phyloP scores from a whole-genome alignment of 2,113 vertebrate species.

The Seriola quinqueradiata region DNA sequence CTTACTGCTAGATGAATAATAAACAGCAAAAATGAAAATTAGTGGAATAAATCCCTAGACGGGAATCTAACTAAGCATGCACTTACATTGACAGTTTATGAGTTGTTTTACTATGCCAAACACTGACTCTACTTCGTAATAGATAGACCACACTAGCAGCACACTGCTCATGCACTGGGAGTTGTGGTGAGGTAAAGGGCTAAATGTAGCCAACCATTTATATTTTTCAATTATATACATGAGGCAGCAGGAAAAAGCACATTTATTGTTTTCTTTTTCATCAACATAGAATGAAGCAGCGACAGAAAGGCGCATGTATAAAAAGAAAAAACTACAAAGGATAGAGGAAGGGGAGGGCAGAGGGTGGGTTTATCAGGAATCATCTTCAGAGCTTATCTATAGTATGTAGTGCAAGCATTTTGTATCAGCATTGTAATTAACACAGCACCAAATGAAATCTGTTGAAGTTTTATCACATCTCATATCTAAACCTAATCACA shows the following conservation, averaged over 20 bases:
- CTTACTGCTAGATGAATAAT: constrained; percentile 5
- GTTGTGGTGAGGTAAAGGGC: constrained; percentile 7
- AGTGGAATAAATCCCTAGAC: neutral
- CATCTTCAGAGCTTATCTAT: constrained; percentile 15
- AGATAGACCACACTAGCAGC: constrained; percentile 4
- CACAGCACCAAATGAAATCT: neutral
- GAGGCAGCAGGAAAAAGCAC: neutral
- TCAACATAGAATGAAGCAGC: constrained; percentile 35
- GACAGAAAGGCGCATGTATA: neutral
- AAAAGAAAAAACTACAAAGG: neutral
- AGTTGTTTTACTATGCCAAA: constrained; percentile 20
- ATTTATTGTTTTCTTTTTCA: constrained; percentile 20
- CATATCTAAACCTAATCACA: neutral
- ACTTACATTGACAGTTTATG: neutral
- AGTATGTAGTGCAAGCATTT: neutral
- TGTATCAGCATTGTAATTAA: neutral
- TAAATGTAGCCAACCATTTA: neutral
- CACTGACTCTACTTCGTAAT: constrained; percentile 17
- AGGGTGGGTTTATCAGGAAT: constrained; percentile 12
- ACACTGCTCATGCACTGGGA: neutral
- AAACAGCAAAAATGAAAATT: neutral
- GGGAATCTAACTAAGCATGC: neutral
- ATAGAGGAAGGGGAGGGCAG: neutral
- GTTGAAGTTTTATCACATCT: neutral
- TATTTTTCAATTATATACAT: neutral